Conservation (phyloP, 2,888 invertebrate species). For the Clitarchus hookeri region DNA sequence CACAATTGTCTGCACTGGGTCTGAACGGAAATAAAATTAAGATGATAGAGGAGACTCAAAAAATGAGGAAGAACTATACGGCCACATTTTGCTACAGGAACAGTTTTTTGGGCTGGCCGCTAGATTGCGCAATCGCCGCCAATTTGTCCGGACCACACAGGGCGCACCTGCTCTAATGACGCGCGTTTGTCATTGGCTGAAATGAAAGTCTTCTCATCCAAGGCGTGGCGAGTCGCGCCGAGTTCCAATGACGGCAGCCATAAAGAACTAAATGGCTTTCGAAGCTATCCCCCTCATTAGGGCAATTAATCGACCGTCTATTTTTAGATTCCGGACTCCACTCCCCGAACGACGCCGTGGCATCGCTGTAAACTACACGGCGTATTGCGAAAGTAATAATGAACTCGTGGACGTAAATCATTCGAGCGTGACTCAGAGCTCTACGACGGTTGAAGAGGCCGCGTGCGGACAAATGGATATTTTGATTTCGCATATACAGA, state of each 20-base stretch:
- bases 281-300: neutral
- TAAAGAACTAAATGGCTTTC: neutral
- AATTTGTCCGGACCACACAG: neutral
- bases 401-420: too few species aligned
- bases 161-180: constrained; percentile 1
- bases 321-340: too few species aligned
- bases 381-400: too few species aligned
- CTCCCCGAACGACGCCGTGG: too few species aligned
- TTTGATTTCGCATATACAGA: too few species aligned
- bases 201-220: neutral
- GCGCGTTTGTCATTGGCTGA: neutral
- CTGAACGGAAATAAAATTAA: too few species aligned
- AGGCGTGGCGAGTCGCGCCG: neutral
- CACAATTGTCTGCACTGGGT: too few species aligned
- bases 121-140: neutral
- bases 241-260: neutral
- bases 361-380: too few species aligned
- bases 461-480: too few species aligned
- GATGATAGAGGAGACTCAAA: neutral
- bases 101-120: neutral
- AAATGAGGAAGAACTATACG: neutral
- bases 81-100: neutral
- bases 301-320: too few species aligned
- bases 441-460: too few species aligned
- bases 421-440: too few species aligned